Evolutionary conservation across 2,113 vertebrate species (phyloP).

Genomic region (Parus major): DNA sequence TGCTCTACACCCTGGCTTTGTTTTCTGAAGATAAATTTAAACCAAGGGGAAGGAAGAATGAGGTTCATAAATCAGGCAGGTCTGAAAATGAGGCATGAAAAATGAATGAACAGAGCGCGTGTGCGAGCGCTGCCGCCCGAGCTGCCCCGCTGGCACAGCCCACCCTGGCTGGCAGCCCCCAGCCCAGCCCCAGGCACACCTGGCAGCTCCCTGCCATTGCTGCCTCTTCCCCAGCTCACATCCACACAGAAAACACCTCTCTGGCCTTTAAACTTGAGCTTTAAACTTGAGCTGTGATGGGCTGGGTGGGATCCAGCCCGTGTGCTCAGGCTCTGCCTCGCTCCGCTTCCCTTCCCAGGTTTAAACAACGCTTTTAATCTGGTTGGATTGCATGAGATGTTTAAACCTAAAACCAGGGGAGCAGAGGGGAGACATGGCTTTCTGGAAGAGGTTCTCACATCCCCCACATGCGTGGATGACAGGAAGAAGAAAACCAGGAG

Average conservation of each 20-base stretch:
- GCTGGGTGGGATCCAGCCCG: neutral
- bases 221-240: neutral
- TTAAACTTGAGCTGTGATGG: neutral
- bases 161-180: neutral
- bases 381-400: neutral
- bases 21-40: conserved; percentile 47
- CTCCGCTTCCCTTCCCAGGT: neutral
- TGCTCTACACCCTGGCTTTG: neutral
- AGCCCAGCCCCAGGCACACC: neutral
- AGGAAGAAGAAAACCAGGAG: neutral
- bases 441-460: neutral
- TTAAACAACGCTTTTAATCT: neutral
- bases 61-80: conserved; percentile 46
- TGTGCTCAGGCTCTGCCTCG: neutral
- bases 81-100: conserved; percentile 51
- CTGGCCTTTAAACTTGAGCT: neutral
- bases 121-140: rapidly evolving
- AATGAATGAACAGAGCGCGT: neutral
- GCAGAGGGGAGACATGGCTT: neutral
- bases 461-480: neutral
- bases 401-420: neutral
- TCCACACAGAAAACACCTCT: neutral
- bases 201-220: rapidly evolving
- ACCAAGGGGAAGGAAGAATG: conserved; percentile 41
- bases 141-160: neutral